Percentiles rank a stretch among this genome's conserved stretches.
Conservation (phyloP, 2,113 vertebrate genomes). For the Azemiops feae region DNA sequence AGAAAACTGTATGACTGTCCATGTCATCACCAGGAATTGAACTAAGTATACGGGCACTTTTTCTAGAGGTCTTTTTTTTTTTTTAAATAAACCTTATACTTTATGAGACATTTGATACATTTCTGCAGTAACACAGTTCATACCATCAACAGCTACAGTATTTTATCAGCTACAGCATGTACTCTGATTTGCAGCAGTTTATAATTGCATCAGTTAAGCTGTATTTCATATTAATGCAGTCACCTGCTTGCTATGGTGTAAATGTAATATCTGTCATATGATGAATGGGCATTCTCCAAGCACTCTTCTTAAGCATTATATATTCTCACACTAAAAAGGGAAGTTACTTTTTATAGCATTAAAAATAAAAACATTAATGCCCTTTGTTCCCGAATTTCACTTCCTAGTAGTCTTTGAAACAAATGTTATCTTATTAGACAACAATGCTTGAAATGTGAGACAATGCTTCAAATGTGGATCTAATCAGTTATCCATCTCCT, state of each 20-base stretch:
- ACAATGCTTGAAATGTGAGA: constrained; percentile 40
- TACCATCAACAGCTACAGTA: constrained; percentile 44
- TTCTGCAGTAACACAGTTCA: constrained; percentile 61
- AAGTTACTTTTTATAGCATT: constrained; percentile 56
- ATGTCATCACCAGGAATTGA: not conserved
- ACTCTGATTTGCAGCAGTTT: constrained; percentile 50
- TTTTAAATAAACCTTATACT: not conserved
- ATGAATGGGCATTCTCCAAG: constrained; percentile 35
- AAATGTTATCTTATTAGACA: constrained; percentile 56
- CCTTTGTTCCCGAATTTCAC: constrained; percentile 36
- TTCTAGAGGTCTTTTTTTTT: not conserved
- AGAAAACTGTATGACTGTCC: not conserved
- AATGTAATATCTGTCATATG: constrained; percentile 44
- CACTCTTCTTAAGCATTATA: constrained; percentile 49
- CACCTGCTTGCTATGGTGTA: constrained; percentile 7
- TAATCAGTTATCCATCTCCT: constrained; percentile 63
- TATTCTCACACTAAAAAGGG: constrained; percentile 53
- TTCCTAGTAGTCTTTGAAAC: constrained; percentile 52
- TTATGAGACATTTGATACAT: constrained; percentile 57
- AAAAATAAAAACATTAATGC: constrained; percentile 47
- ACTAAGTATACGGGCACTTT: not conserved
- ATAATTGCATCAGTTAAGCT: constrained; percentile 51
- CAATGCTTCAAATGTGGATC: constrained; percentile 43
- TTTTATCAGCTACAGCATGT: constrained; percentile 12
- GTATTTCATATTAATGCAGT: constrained; percentile 49